These are phyloP conservation scores for Ptilorrhoa leucosticta DNA, from an alignment of 2,113 vertebrate species.

Conservation along the genomic window DNA sequence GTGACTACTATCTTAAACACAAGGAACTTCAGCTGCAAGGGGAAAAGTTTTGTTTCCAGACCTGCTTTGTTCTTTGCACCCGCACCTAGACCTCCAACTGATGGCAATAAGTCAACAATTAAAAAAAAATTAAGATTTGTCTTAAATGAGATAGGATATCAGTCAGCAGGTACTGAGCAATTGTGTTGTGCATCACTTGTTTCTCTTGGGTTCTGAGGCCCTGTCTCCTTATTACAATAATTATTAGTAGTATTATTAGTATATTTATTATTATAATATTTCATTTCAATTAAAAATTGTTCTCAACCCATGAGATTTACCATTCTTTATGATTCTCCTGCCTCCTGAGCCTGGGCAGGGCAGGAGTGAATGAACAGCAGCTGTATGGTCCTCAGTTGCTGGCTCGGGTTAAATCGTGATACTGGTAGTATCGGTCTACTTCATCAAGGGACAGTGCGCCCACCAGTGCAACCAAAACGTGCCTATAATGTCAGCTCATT, in stretches of 20 bases:
- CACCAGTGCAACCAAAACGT: neutral
- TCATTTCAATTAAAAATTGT: neutral
- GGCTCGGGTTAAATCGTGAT: neutral
- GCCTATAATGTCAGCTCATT: neutral
- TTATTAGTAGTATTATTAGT: neutral
- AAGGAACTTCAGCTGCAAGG: neutral
- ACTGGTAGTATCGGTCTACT: neutral
- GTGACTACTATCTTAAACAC: neutral
- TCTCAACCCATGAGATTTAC: neutral
- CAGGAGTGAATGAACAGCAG: neutral
- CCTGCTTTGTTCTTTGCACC: neutral
- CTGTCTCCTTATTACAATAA: neutral
- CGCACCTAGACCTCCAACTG: neutral
- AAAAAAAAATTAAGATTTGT: neutral
- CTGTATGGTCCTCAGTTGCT: neutral
- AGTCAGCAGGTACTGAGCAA: neutral
- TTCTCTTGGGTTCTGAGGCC: neutral
- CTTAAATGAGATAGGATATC: neutral
- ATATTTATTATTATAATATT: neutral
- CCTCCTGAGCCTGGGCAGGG: neutral
- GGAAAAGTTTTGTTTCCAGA: neutral
- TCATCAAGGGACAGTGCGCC: neutral
- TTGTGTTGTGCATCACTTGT: neutral
- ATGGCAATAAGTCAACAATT: neutral
- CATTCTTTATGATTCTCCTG: neutral